Conservation (phyloP, 1,140 invertebrate species). For the Trissolcus basalis region DNA sequence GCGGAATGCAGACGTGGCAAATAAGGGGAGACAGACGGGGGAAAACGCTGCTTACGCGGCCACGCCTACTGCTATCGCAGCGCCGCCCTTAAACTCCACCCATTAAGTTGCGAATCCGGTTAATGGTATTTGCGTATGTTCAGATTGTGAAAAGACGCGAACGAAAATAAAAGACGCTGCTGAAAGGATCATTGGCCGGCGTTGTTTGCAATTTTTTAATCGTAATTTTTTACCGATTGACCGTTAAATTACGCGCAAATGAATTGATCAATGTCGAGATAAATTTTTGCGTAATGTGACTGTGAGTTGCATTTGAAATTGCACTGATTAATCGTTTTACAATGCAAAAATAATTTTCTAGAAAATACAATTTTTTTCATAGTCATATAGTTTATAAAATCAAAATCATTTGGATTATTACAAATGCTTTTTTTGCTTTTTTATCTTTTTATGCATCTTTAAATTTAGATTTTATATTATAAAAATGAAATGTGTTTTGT, state of each 20-base stretch:
- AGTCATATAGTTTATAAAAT: too few relatives aligned
- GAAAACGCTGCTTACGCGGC: constrained; percentile 16
- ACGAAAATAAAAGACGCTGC: constrained; percentile 47
- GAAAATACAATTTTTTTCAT: too few relatives aligned
- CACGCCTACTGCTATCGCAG: constrained; percentile 57
- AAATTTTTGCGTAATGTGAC: too few relatives aligned
- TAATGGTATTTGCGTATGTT: constrained; percentile 57
- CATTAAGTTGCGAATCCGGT: constrained; percentile 47
- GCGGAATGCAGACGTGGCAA: constrained; percentile 51
- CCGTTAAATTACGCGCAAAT: neutral
- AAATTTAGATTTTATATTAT: too few relatives aligned
- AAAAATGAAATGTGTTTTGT: too few relatives aligned
- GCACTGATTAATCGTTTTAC: too few relatives aligned
- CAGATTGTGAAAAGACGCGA: constrained; percentile 49
- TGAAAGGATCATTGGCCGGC: constrained; percentile 37
- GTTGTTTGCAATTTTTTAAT: constrained; percentile 30
- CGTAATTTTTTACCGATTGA: constrained; percentile 7
- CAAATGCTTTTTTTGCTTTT: too few relatives aligned
- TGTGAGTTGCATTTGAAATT: too few relatives aligned
- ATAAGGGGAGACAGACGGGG: constrained; percentile 25
- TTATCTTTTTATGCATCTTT: too few relatives aligned
- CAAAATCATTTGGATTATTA: too few relatives aligned
- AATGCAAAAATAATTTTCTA: too few relatives aligned
- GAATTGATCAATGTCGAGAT: too few relatives aligned
- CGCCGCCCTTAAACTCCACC: constrained; percentile 64